A percentile compares a stretch with the other conserved stretches of the same genome.
Evolutionary conservation across 2,797 vertebrate species (phyloP).

Genomic region (Leptodactylus fallax): DNA sequence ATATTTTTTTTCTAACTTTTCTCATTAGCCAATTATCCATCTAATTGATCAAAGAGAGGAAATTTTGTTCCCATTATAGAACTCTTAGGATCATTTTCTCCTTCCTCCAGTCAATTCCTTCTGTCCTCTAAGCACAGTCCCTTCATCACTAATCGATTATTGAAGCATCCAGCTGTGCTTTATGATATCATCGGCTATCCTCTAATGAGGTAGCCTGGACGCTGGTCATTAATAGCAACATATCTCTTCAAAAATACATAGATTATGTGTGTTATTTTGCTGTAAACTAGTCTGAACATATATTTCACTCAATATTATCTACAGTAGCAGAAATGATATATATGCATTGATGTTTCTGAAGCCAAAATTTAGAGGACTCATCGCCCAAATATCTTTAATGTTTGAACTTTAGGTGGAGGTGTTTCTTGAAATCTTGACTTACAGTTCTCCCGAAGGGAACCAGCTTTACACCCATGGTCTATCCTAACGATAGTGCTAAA

Average conservation of each 20-base stretch:
- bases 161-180: conserved; percentile 21
- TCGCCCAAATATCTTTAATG: not conserved
- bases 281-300: not conserved
- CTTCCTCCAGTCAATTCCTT: not conserved
- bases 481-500: conserved; percentile 39
- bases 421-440: not conserved
- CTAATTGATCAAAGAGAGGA: not conserved
- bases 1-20: conserved; percentile 1
- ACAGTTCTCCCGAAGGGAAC: not conserved
- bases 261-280: not conserved
- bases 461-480: conserved; percentile 5
- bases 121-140: not conserved
- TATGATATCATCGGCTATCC: not conserved
- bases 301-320: not conserved
- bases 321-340: not conserved
- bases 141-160: conserved; percentile 4
- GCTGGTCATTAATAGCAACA: not conserved
- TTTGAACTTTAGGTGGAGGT: conserved; percentile 35
- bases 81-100: conserved; percentile 3
- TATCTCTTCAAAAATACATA: not conserved
- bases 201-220: conserved; percentile 14
- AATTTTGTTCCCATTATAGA: not conserved
- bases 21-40: not conserved
- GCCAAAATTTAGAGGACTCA: not conserved
- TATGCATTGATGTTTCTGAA: not conserved